Conservation (phyloP, 2,797 vertebrate species). For the Cossypha caffra region DNA sequence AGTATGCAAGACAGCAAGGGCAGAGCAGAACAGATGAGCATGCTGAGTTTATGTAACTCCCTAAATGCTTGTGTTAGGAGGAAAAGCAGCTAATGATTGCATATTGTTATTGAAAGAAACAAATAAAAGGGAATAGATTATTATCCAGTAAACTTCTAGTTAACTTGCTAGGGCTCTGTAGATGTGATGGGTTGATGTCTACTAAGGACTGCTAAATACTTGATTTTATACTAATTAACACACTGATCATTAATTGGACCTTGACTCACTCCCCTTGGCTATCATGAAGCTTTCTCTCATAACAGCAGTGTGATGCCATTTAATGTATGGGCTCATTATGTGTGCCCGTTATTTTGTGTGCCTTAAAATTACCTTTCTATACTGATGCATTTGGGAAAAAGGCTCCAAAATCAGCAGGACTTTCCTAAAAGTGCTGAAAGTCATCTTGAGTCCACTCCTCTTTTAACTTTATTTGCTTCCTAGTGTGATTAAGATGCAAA, state of each 20-base stretch:
- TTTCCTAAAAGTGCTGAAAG: neutral
- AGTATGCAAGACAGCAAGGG: neutral
- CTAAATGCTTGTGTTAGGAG: neutral
- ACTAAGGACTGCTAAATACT: neutral
- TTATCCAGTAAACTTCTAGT: neutral
- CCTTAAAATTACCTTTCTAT: neutral
- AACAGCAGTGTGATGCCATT: neutral
- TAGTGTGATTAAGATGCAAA: neutral
- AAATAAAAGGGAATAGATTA: neutral
- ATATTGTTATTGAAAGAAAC: neutral
- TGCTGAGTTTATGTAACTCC: neutral
- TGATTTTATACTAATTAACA: neutral
- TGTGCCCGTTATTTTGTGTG: neutral
- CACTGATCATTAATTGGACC: neutral
- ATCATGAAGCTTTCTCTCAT: neutral
- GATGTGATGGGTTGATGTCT: neutral
- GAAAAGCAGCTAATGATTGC: neutral
- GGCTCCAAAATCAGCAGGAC: neutral
- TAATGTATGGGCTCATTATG: neutral
- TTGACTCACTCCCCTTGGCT: neutral
- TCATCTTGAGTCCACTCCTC: neutral
- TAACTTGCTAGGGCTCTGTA: neutral
- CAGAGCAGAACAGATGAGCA: constrained; percentile 38
- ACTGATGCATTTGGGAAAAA: neutral
- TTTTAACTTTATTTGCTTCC: neutral